phyloP scores from a whole-genome alignment of 1,140 invertebrate species.

The Hylaeus anthracinus region DNA sequence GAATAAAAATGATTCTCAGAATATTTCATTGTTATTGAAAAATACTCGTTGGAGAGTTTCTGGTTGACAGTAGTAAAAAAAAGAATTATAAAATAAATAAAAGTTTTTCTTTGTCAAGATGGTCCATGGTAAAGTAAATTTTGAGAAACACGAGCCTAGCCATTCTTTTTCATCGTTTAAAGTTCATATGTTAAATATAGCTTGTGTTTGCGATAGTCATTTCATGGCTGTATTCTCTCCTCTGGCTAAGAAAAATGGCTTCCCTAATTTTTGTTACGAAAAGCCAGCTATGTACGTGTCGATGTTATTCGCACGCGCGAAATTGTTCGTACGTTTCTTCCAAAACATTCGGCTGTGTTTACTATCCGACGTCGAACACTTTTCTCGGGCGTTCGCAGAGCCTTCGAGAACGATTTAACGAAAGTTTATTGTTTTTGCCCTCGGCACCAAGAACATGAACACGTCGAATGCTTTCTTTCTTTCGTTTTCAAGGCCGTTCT shows the following conservation, averaged over 20 bases:
- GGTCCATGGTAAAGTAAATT: too few species aligned
- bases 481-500: slow-evolving; percentile 45
- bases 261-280: not conserved
- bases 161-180: slow-evolving; percentile 32
- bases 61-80: too few species aligned
- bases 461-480: slow-evolving; percentile 42
- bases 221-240: not conserved
- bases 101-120: too few species aligned
- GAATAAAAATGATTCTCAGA: too few species aligned
- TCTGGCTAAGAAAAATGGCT: not conserved
- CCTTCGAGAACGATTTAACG: slow-evolving; percentile 16
- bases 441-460: not conserved
- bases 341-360: slow-evolving; percentile 33
- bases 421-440: slow-evolving; percentile 45
- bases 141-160: too few species aligned
- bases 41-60: too few species aligned
- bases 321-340: slow-evolving; percentile 7
- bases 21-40: too few species aligned
- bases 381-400: slow-evolving; percentile 1
- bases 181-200: too few species aligned
- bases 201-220: too few species aligned
- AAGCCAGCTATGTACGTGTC: not conserved
- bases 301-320: slow-evolving; percentile 6
- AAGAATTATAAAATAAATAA: too few species aligned
- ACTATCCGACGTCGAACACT: slow-evolving; percentile 19